Conservation (phyloP, 2,113 vertebrate genomes). For the Festucalex cinctus region DNA sequence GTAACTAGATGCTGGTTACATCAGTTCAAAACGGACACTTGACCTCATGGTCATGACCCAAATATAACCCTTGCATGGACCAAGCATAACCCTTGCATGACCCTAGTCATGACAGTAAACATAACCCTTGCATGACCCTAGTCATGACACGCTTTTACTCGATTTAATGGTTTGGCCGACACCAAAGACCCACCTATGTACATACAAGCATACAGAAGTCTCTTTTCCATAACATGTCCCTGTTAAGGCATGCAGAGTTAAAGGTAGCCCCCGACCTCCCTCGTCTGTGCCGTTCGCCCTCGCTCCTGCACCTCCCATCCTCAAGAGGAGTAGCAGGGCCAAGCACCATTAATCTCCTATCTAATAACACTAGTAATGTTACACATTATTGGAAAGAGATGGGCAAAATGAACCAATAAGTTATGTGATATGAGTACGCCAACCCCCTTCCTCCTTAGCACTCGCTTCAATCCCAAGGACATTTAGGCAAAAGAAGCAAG, state of each 20-base stretch:
- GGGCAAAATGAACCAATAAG: slow-evolving; percentile 70
- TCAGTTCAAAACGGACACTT: too few species aligned
- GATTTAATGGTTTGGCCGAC: neutral
- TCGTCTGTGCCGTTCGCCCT: slow-evolving; percentile 43
- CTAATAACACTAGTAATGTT: slow-evolving; percentile 73
- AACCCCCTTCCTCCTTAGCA: slow-evolving; percentile 38
- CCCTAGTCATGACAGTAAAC: too few species aligned
- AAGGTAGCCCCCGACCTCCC: slow-evolving; percentile 12
- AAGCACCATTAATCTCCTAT: slow-evolving; percentile 71
- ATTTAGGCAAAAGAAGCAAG: slow-evolving; percentile 57
- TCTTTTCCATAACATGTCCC: neutral
- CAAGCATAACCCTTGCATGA: too few species aligned
- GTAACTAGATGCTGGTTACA: too few species aligned
- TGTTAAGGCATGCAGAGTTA: neutral
- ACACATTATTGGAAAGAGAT: slow-evolving; percentile 74
- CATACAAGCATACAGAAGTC: neutral
- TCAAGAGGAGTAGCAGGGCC: slow-evolving; percentile 57
- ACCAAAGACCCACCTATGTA: neutral
- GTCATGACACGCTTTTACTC: neutral
- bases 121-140: too few species aligned
- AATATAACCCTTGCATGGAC: too few species aligned
- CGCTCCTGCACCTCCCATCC: slow-evolving; percentile 50
- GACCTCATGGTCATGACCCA: too few species aligned
- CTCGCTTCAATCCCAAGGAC: slow-evolving; percentile 59
- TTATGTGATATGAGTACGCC: slow-evolving; percentile 66